Base-by-base conservation (phyloP, 2,888 invertebrate species). In the Cheiracanthium punctorium region DNA sequence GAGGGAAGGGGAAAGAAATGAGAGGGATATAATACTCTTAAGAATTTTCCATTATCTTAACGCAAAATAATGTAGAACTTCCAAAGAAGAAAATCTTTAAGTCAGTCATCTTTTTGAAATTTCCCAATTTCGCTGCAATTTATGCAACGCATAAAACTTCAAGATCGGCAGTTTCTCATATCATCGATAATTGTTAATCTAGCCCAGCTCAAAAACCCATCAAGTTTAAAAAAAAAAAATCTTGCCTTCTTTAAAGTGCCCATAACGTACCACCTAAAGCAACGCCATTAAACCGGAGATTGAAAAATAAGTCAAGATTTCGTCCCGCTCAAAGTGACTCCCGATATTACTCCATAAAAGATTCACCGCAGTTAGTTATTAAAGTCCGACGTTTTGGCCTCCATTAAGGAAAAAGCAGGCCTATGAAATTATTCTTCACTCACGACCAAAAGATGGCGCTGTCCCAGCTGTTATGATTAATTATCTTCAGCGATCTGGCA, bases 401-500 rank as follows among this genome's bases (percentile, higher is more conserved):
- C 58, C 58, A 58, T 58, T 58, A 58, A 24, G 58, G 58, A 58
- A 58, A 58, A 58, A 58, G 58, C 24, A 58, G 58, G 58, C 5
- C 58, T 58, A 24, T 24, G 58, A 58, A 58, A 58, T 58, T 58
- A 58, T 58, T 58, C 24, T 58, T 24, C 24, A 17, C 58, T 58
- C n/a, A n/a, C 58, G 58, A 58, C 58, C 58, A 58, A 20, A 12
- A 58, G 58, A 58, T 58, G 58, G 58, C 58, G 58, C 58, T 58
- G 58, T 58, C 58, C 24, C 24, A 24, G 58, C 1, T 24, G 58
- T 24, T 58, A 58, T 58, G 58, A 58, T 58, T 58, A 58, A 58
- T 58, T 58, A 58, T 58, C 58, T 17, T 58, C 58, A 24, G 58
- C 24, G 58, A 58, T 58, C 20, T 58, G 58, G 58, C 58, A 58